Percentiles rank a stretch among this genome's conserved stretches.
Conservation (phyloP, 2,113 vertebrate species). For the Hemichromis elongatus region DNA sequence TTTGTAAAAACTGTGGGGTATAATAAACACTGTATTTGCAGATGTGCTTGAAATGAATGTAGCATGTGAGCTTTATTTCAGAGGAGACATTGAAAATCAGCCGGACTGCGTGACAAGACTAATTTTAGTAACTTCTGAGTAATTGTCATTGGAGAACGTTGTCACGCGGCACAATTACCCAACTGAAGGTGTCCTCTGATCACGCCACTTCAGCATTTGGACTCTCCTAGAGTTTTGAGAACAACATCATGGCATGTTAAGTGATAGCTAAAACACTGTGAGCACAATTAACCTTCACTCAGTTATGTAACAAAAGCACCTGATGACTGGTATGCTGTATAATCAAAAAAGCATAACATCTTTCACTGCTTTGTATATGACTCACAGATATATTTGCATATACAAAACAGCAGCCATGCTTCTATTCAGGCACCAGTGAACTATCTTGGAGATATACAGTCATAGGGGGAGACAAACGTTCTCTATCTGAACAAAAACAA, state of each 20-base stretch:
- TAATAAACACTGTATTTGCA: background rate
- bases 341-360: background rate
- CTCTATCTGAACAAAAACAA: background rate
- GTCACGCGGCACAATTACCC: background rate
- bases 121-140: background rate
- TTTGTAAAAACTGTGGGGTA: background rate
- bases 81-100: background rate
- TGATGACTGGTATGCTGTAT: background rate
- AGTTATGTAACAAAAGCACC: background rate
- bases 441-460: background rate
- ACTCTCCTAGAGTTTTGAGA: background rate
- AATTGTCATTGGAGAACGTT: background rate
- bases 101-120: background rate
- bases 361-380: background rate
- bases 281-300: background rate
- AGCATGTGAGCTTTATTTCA: background rate
- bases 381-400: rapidly evolving
- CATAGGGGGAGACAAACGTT: background rate
- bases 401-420: background rate
- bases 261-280: background rate
- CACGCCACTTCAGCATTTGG: background rate
- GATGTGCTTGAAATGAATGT: background rate
- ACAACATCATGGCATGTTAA: background rate
- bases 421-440: background rate
- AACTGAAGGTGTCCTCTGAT: background rate